Evolutionary conservation across 1,140 invertebrate species (phyloP).

Genomic region (Plutomurus gul): DNA sequence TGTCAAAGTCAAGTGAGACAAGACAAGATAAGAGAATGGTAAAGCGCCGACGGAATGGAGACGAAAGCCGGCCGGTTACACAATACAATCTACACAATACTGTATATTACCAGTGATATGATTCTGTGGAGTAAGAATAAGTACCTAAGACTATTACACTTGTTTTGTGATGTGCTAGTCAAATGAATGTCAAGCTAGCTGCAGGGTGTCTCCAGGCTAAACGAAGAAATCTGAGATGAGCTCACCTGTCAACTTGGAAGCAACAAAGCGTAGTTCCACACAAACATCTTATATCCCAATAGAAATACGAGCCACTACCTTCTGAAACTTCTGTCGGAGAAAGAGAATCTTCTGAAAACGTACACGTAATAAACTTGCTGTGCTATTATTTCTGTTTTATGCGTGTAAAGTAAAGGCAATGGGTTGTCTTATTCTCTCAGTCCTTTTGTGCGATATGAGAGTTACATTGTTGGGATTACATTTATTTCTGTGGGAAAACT

Average conservation of each 20-base stretch:
- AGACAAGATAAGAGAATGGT: conserved; percentile 1
- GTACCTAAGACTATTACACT: conserved; percentile 9
- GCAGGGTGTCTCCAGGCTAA: conserved; percentile 16
- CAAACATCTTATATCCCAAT: no score
- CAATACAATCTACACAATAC: no score
- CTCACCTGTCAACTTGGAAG: conserved; percentile 1
- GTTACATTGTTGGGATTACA: not conserved
- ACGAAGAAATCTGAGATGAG: not conserved
- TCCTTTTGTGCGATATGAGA: not conserved
- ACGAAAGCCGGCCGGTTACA: not conserved
- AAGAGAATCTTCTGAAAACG: not conserved
- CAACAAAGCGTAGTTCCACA: not conserved
- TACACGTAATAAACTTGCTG: not conserved
- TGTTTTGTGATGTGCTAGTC: conserved; percentile 23
- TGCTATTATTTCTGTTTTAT: not conserved
- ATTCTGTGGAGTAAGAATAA: not conserved
- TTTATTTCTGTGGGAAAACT: no score
- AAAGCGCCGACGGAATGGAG: not conserved
- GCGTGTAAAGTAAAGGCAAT: not conserved
- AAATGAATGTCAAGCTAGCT: conserved; percentile 24
- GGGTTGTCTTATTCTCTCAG: not conserved
- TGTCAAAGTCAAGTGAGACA: conserved; percentile 17
- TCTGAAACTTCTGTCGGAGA: no score
- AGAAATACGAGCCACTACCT: no score
- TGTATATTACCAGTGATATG: not conserved